Evolutionary conservation across 2,888 invertebrate genomes (phyloP), one percentile per base, ranked within the genome.

Genomic region (Tiliacea aurago): DNA sequence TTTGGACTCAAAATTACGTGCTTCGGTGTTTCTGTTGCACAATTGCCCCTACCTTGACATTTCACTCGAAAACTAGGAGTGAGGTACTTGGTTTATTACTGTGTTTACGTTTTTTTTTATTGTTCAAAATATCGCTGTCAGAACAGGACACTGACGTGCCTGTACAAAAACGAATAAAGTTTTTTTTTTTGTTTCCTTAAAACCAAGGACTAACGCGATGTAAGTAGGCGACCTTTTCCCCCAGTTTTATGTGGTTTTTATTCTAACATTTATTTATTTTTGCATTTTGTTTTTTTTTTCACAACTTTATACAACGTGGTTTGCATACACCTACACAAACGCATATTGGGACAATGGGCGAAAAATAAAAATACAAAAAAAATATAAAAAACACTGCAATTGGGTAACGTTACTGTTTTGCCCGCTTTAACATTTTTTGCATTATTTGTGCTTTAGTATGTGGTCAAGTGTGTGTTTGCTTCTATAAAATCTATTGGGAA

Each of bases 401-500:
- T 90, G 89, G 94, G 94, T 94, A 94, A 94, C 87, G 91, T 94
- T 90, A 83, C 88, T 83, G 87, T 85, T 83, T 83, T 78, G 89
- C 88, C 88, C 72, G 88, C 84, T 80, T 80, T 88, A 78, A 80
- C 82, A 80, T 81, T 80, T 87, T 78, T 85, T 86, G 83, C 85
- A 78, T 83, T 78, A 74, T 85, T 71, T 76, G 68, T 80, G 78
- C 87, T 78, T 90, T 91, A 99, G 99, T 99, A 99, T 97, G 99
- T 99, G 95, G 99, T 99, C 90, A 99, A 99, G 97, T 99, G 99
- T 97, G 99, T 99, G 95, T 98, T 99, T 96, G 99, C 99, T 96
- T 99, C 99, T 90, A 98, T 99, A 92, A 99, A 99, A 97, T 99
- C 99, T 90, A 99, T 99, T 96, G 99, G 99, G 94, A 99, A 99